These are phyloP conservation scores for Margaritifera margaritifera DNA, from an alignment of 2,888 invertebrate species.

Conservation along the genomic window DNA sequence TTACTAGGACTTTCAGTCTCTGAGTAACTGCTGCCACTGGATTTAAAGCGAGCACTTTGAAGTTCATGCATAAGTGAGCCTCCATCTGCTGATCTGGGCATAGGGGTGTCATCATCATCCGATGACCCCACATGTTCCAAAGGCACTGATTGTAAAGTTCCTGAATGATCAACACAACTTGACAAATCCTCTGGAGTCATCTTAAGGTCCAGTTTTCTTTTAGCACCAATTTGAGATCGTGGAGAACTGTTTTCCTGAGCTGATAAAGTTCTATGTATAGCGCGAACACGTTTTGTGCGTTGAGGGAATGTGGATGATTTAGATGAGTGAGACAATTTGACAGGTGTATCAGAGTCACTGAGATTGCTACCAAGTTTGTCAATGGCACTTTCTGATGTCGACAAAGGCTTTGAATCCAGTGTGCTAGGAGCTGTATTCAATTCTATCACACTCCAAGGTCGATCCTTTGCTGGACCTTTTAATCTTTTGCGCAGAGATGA, in stretches of 20 bases:
- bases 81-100: conserved; percentile 16
- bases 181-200: neutral
- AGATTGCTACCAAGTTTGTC: conserved; percentile 76
- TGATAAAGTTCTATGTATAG: conserved; percentile 36
- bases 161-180: conserved; percentile 15
- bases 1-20: conserved; percentile 45
- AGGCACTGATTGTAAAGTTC: conserved; percentile 34
- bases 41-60: conserved; percentile 41
- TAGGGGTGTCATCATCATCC: conserved; percentile 33
- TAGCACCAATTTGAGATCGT: conserved; percentile 45
- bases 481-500: conserved; percentile 37
- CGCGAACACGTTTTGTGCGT: conserved; percentile 29
- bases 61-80: conserved; percentile 31
- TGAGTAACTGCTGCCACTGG: conserved; percentile 43
- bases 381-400: conserved; percentile 91
- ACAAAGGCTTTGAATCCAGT: conserved; percentile 78
- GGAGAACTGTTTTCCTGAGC: conserved; percentile 32
- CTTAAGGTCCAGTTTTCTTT: conserved; percentile 48
- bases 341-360: conserved; percentile 43
- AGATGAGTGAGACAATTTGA: conserved; percentile 22
- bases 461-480: conserved; percentile 58
- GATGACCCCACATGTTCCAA: conserved; percentile 30
- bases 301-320: conserved; percentile 51
- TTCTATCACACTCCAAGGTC: conserved; percentile 93
- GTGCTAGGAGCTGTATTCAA: conserved; percentile 80